Base-by-base conservation (phyloP, 1,140 invertebrate genomes). In the Bilobella aurantiaca region DNA sequence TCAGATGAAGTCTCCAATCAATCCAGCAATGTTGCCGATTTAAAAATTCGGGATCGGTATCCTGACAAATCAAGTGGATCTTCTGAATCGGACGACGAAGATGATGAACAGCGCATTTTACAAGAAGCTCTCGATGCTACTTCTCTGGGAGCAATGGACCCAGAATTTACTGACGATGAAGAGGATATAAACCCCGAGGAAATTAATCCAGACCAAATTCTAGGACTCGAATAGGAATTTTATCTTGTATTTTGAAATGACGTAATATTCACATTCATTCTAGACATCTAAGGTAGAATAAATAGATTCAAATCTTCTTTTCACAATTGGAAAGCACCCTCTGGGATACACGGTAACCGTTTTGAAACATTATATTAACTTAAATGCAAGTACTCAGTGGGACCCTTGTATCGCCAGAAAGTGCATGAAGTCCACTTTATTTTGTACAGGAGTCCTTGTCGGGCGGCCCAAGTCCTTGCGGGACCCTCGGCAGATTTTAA, bases 391-490 rank as follows among this genome's bases (percentile, higher is more conserved):
- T n/a, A n/a, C 23, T 25, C 23, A 56, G 49, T 23, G 8, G 32
- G 27, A 27, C 3, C 62, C 42, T 46, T 69, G 68, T 18, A 73
- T 73, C 25, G 76, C 76, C 30, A 79, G 67, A 66, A 79, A 79
- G 46, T 77, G 75, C 79, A 81, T 81, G 62, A 81, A 79, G 60
- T 80, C 79, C 12, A 73, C 69, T 68, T 80, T 80, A 68, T 79
- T 80, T 66, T 81, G 73, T 30, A 75, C 64, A 2, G 79, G 77
- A n/a, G 76, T 78, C 8, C 77, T 63, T 3, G 77, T 79, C 16
- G 79, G 79, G 63, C 79, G 68, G 8, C 78, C 78, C 21, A 81
- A 65, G 65, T 79, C 72, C 66, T 77, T 76, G 27, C 79, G 70
- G 29, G 75, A 74, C 16, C 79, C 79, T 47, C 68, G 66, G 2